Evolutionary conservation across 2,888 invertebrate genomes (phyloP).

Genomic region (Drosophila rellima): DNA sequence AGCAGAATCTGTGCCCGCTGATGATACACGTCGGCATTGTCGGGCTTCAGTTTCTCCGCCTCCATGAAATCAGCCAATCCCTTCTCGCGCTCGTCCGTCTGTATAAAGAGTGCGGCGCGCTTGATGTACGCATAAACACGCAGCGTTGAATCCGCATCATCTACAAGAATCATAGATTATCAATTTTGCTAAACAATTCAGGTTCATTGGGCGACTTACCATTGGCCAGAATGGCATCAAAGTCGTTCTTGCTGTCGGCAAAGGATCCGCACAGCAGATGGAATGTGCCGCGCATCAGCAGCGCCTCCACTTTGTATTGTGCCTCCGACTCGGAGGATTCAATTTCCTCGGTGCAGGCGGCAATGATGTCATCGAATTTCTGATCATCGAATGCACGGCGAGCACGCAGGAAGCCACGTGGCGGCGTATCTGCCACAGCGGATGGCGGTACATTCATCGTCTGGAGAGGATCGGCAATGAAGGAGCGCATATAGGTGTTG

Average conservation of each 20-base stretch:
- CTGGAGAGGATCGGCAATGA: conserved; percentile 93
- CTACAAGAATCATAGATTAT: conserved; percentile 49
- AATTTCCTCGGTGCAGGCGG: conserved; percentile 93
- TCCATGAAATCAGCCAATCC: conserved; percentile 92
- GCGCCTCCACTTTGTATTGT: conserved; percentile 89
- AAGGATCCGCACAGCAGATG: conserved; percentile 92
- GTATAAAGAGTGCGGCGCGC: conserved; percentile 93
- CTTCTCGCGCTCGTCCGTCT: conserved; percentile 90
- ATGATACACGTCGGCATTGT: conserved; percentile 95
- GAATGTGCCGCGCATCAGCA: conserved; percentile 94
- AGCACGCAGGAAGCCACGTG: conserved; percentile 90
- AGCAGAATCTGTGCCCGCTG: conserved; percentile 96
- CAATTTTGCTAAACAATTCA: too few relatives aligned
- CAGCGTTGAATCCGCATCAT: conserved; percentile 88
- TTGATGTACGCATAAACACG: conserved; percentile 95
- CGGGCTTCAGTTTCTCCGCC: conserved; percentile 91
- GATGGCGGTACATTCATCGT: conserved; percentile 85
- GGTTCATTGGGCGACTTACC: conserved; percentile 65
- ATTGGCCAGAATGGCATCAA: conserved; percentile 90
- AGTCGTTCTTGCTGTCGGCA: conserved; percentile 90
- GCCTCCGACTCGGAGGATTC: conserved; percentile 88
- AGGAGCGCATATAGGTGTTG: conserved; percentile 94
- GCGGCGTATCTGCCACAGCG: conserved; percentile 54
- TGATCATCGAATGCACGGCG: conserved; percentile 89
- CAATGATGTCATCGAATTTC: conserved; percentile 92